A percentile compares a stretch with the other conserved stretches of the same genome.
phyloP scores from a whole-genome alignment of 2,113 vertebrate genomes.

The Callipepla squamata region DNA sequence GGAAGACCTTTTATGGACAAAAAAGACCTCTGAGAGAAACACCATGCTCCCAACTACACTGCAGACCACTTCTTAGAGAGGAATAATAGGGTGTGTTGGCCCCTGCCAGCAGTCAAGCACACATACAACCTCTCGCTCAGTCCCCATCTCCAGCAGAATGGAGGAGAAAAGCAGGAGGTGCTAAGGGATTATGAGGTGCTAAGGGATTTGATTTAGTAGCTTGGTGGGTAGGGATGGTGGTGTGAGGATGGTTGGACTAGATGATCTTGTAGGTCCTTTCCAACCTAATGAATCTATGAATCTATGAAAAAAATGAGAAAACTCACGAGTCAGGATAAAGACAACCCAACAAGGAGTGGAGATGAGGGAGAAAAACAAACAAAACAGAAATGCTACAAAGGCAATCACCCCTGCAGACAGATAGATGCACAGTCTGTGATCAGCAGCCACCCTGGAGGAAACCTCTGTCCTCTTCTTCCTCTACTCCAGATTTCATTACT shows the following conservation, averaged over 20 bases:
- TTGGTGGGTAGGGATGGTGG: no score
- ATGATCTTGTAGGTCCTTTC: no score
- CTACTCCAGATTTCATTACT: not conserved
- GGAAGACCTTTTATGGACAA: not conserved
- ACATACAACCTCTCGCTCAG: fast-evolving
- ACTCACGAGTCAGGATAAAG: not conserved
- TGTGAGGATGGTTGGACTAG: no score
- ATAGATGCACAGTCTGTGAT: not conserved
- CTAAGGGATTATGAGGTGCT: no score
- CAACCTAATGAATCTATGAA: no score
- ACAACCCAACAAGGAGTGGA: not conserved
- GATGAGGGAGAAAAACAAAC: not conserved
- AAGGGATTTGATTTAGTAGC: no score
- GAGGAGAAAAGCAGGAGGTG: not conserved
- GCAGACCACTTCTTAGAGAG: not conserved
- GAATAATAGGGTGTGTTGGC: not conserved
- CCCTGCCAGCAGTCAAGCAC: not conserved
- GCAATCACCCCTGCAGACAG: not conserved
- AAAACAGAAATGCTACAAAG: not conserved
- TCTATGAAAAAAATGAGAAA: not conserved
- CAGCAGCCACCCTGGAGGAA: not conserved
- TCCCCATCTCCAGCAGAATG: not conserved
- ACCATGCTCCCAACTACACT: not conserved
- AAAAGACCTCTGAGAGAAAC: not conserved
- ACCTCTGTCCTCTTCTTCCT: not conserved